Conservation (phyloP, 2,888 invertebrate species). For the Agrochola macilenta region DNA sequence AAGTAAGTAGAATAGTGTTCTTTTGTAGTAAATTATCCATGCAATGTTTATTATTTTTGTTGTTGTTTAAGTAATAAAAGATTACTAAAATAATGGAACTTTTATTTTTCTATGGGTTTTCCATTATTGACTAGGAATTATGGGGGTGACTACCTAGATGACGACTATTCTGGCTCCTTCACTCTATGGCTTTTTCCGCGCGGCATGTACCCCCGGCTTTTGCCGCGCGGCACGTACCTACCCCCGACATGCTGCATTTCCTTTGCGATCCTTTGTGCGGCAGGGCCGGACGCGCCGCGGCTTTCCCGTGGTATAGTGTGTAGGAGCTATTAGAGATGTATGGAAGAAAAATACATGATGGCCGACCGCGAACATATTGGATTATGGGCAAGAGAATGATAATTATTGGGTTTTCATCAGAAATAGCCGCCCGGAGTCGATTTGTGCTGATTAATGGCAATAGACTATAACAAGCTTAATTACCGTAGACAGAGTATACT, state of each 20-base stretch:
- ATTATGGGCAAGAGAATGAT: neutral
- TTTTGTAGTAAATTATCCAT: constrained; percentile 49
- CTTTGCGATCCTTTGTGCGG: no score
- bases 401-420: neutral
- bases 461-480: neutral
- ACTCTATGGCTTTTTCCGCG: no score
- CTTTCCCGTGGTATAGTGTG: no score
- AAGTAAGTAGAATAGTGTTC: constrained; percentile 53
- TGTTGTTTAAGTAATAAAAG: constrained; percentile 65
- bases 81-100: constrained; percentile 43
- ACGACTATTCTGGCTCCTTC: neutral
- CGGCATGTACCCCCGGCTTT: no score
- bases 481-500: no score
- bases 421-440: no score
- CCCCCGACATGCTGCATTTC: no score
- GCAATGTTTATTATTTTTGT: constrained; percentile 66
- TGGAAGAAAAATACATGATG: neutral
- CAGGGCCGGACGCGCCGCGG: no score
- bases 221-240: no score
- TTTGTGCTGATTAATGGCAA: neutral
- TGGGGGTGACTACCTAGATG: neutral
- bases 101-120: constrained; percentile 11
- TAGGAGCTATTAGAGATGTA: no score
- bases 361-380: neutral
- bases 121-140: no score